These are phyloP conservation scores for Melikaiella ostensackeni DNA, from an alignment of 2,888 invertebrate genomes.

Conservation along the genomic window DNA sequence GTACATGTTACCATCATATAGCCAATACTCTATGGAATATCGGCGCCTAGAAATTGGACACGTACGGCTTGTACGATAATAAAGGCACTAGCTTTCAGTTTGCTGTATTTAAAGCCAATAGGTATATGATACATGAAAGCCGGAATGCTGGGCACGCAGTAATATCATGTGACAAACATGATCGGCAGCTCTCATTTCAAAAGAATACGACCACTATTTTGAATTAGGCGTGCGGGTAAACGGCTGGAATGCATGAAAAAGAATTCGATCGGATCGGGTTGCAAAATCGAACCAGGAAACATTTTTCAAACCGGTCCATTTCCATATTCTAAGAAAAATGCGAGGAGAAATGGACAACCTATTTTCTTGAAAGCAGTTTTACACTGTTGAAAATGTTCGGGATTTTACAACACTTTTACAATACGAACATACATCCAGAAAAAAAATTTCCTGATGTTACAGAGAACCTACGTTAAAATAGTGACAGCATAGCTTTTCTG, in stretches of 20 bases:
- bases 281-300: too few species aligned
- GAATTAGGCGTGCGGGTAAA: neutral
- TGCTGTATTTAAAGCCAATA: neutral
- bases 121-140: slow-evolving; percentile 1
- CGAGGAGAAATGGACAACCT: too few species aligned
- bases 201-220: neutral
- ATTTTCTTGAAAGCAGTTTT: too few species aligned
- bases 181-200: slow-evolving; percentile 12
- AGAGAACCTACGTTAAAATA: too few species aligned
- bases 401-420: too few species aligned
- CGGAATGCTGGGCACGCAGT: neutral
- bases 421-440: too few species aligned
- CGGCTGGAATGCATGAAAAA: neutral
- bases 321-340: too few species aligned
- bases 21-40: slow-evolving; percentile 52
- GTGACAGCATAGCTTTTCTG: too few species aligned
- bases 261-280: too few species aligned
- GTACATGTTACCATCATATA: slow-evolving; percentile 54
- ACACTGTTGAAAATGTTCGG: too few species aligned
- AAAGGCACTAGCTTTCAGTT: slow-evolving; percentile 40
- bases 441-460: too few species aligned
- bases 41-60: slow-evolving; percentile 47
- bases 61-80: slow-evolving; percentile 48
- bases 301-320: too few species aligned
- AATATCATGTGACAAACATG: neutral